Evolutionary conservation across 2,797 vertebrate species (phyloP).

Genomic region (Falco peregrinus): DNA sequence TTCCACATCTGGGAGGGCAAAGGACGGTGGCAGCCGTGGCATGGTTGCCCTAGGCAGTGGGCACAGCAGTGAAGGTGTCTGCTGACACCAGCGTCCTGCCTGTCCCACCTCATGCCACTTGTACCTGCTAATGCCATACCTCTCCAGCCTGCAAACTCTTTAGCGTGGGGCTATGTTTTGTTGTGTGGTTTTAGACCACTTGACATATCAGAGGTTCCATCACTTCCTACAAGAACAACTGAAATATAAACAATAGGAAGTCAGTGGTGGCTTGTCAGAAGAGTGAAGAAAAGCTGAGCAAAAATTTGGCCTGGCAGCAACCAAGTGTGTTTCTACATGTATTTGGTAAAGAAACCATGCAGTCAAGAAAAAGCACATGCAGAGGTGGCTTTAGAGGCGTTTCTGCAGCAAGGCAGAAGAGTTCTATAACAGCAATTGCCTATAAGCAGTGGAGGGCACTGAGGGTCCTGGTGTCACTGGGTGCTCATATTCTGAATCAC

Average conservation of each 20-base stretch:
- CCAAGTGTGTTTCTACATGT: not conserved
- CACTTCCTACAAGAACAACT: not conserved
- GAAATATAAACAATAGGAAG: not conserved
- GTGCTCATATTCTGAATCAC: not conserved
- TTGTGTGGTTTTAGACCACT: not conserved
- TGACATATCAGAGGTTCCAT: not conserved
- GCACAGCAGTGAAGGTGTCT: not conserved
- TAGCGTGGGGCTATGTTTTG: not conserved
- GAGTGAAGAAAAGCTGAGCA: not conserved
- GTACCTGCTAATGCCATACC: not conserved
- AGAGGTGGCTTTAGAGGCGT: not conserved
- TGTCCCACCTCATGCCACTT: not conserved
- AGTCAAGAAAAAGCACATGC: not conserved
- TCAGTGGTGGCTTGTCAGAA: not conserved
- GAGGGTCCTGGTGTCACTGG: not conserved
- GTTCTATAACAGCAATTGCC: not conserved
- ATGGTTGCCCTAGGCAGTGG: rapidly evolving
- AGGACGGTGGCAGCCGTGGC: rapidly evolving
- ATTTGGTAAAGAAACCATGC: not conserved
- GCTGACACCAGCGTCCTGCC: not conserved
- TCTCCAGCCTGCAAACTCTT: not conserved
- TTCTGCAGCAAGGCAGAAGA: not conserved
- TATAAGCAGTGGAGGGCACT: not conserved
- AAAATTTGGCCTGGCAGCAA: not conserved
- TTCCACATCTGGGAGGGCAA: not conserved